Evolutionary conservation across 2,888 invertebrate species (phyloP), one percentile per base, ranked within the genome.

Genomic region (Nymphalis urticae): DNA sequence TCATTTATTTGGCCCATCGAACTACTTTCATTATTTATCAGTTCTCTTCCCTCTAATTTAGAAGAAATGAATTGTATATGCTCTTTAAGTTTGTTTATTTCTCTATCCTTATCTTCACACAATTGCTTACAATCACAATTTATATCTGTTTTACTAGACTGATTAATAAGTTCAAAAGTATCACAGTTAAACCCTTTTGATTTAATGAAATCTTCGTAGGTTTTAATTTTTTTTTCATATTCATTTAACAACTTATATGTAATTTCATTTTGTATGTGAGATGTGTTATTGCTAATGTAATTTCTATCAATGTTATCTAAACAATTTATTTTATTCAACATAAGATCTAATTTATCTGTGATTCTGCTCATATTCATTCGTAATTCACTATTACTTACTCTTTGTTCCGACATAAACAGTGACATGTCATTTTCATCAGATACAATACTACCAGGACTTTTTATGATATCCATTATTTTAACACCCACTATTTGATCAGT

Each of bases 161-260:
- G 24, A 68, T 32, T 53, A 48, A 61, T 59, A 53, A 67, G 24
- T 66, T 70, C 69, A n/a, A 73, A 63, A 54, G 70, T 72, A 58
- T 70, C 66, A 65, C 70, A 77, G 71, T 79, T 77, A 62, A 76
- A 72, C 19, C 76, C 75, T 76, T 83, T 82, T 64, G 76, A 70
- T 70, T 78, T 79, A 4, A 90, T 75, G 61, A 86, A 71, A n/a
- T 85, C 77, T 82, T 90, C 89, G 82, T 90, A 90, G 6, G 72
- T 68, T 76, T 84, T 86, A 61, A 91, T 90, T 83, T 90, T 92
- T 66, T 77, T 84, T 79, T 92, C 91, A 87, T 91, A 92, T 78
- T 91, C 91, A 59, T 71, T 68, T 24, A 92, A 73, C 47, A 92
- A 77, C 72, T 91, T 92, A 72, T 85, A 81, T 58, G 85, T 77